Conservation (phyloP, 1,140 invertebrate species). For the Stegodyphus dumicola region DNA sequence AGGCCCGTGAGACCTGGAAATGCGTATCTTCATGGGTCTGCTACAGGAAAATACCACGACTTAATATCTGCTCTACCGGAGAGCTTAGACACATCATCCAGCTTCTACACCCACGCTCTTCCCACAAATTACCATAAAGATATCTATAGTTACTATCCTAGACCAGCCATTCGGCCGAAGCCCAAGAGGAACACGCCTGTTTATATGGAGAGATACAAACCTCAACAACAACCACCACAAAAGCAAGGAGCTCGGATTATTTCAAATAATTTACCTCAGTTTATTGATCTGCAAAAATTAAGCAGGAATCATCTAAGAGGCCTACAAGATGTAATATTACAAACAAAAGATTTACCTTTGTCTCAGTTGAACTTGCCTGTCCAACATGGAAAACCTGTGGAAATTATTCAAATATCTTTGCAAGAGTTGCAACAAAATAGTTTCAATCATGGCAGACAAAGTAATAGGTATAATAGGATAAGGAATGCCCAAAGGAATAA, state of each 20-base stretch:
- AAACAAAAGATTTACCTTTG: constrained; percentile 18
- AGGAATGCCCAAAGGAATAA: constrained; percentile 1
- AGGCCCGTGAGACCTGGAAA: constrained; percentile 13
- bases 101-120: constrained; percentile 21
- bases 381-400: constrained; percentile 9
- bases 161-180: constrained; percentile 33
- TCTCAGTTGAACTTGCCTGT: constrained; percentile 7
- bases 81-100: constrained; percentile 11
- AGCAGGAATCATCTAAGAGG: constrained; percentile 10
- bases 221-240: constrained; percentile 2
- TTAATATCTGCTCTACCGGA: constrained; percentile 32
- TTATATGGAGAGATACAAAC: constrained; percentile 41
- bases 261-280: not conserved
- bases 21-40: not conserved
- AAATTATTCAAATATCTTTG: constrained; percentile 28
- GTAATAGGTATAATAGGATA: not conserved
- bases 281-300: constrained; percentile 29
- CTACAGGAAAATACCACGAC: constrained; percentile 24
- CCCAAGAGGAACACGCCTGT: constrained; percentile 42
- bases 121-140: constrained; percentile 39
- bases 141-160: constrained; percentile 55
- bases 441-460: not conserved
- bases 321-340: constrained; percentile 16
- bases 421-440: constrained; percentile 9
- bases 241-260: not conserved